phyloP scores from a whole-genome alignment of 1,140 invertebrate species.

The Drosophila kikkawai region DNA sequence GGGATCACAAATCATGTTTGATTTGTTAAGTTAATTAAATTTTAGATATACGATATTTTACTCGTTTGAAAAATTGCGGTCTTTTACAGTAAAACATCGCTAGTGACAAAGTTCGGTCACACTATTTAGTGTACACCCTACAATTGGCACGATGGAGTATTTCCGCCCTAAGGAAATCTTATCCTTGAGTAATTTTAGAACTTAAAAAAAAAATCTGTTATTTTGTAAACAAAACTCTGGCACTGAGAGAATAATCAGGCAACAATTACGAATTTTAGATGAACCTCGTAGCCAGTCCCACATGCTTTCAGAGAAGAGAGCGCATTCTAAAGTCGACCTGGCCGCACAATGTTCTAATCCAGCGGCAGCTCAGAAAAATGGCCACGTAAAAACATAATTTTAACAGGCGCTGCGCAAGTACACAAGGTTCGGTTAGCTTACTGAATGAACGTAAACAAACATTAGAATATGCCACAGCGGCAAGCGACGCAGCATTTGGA shows the following conservation, averaged over 20 bases:
- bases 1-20: no score
- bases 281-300: neutral
- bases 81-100: neutral
- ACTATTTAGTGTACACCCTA: neutral
- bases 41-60: neutral
- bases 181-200: neutral
- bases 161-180: rapidly evolving
- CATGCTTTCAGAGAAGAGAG: neutral
- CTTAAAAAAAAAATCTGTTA: no score
- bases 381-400: slow-evolving; percentile 60
- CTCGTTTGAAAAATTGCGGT: neutral
- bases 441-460: slow-evolving; percentile 41
- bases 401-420: slow-evolving; percentile 24
- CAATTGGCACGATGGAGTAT: neutral
- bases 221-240: neutral
- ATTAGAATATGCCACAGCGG: slow-evolving; percentile 46
- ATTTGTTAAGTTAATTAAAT: no score
- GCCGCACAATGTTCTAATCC: neutral
- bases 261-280: no score
- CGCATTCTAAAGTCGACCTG: slow-evolving; percentile 3
- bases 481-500: slow-evolving; percentile 35
- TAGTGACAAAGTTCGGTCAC: neutral
- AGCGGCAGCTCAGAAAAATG: slow-evolving; percentile 34
- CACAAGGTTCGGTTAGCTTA: neutral
- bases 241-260: no score